Conservation (phyloP, 2,113 vertebrate species). For the Corythoichthys intestinalis region DNA sequence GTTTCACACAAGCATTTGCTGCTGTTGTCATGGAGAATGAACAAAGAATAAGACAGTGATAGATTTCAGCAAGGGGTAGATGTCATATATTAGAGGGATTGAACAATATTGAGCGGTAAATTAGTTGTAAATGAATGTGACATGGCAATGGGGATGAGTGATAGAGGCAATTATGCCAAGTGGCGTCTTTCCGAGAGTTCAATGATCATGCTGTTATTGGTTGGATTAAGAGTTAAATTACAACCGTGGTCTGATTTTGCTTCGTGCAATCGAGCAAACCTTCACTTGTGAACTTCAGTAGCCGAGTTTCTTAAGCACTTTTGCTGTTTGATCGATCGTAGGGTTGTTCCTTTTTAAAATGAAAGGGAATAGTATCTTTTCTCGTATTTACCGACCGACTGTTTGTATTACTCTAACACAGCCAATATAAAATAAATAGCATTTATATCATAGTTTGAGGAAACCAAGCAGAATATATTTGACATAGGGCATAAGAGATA, state of each 20-base stretch:
- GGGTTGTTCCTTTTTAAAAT: too few species aligned
- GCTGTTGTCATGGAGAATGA: conserved; percentile 17
- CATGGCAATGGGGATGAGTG: conserved; percentile 15
- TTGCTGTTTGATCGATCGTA: too few species aligned
- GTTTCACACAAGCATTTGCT: not conserved
- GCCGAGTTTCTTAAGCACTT: too few species aligned
- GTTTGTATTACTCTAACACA: too few species aligned
- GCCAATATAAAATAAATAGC: too few species aligned
- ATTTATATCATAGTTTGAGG: too few species aligned
- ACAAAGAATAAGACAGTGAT: conserved; percentile 12
- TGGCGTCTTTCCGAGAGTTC: conserved; percentile 9
- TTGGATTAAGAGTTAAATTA: not conserved
- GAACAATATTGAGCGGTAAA: conserved; percentile 30
- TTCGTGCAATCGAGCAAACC: too few species aligned
- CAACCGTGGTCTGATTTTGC: not conserved
- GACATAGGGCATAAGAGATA: too few species aligned
- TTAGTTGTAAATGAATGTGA: conserved; percentile 28
- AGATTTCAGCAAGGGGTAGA: conserved; percentile 20
- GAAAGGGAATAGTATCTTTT: too few species aligned
- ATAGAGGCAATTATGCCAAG: conserved; percentile 24
- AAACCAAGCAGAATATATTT: too few species aligned
- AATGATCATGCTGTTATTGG: not conserved
- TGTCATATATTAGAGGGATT: conserved; percentile 26
- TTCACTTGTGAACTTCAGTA: too few species aligned
- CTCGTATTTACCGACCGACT: too few species aligned